Evolutionary conservation across 2,113 vertebrate genomes (phyloP), one percentile per base, ranked within the genome.

Genomic region (Epinephelus fuscoguttatus): DNA sequence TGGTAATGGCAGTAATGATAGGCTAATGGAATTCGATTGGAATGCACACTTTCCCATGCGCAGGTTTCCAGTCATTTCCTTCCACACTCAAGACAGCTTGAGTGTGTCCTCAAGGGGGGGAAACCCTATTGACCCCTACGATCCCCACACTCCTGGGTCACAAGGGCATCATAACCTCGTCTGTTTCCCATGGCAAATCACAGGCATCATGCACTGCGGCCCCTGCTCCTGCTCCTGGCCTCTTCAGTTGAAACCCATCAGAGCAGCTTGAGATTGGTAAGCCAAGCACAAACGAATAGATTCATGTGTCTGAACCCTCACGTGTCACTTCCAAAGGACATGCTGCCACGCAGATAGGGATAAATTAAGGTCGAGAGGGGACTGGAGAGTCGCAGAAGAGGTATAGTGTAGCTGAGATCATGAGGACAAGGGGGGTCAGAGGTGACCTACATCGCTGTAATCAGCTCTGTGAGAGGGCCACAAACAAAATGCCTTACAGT

Each of bases 131-230:
- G 81, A 93, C 88, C 84, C 66, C 1, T 75, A 45, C 70, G 42
- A 89, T 90, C 80, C 70, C 81, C 75, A 90, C 89, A 88, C 92
- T 79, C 80, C n/a, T 23, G 75, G 88, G 88, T 92, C 90, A 92
- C 68, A 81, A 83, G 85, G 84, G 75, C 82, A 78, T 80, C 67
- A 81, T 77, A 81, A 91, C 81, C 87, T 62, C 40, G 42, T 75
- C 67, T 55, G 45, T 89, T 91, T 93, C 89, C 86, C 84, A 87
- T 88, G 64, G 83, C 69, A 72, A 89, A 90, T 89, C 73, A 82
- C 75, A 92, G 75, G 74, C 88, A 76, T 75, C 76, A 75, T 83
- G 67, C 85, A 88, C 90, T 57, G 80, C 42, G 23, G 81, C 70
- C 85, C 84, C 88, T 55, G 55, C 73, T 84, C 83, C 78, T 72